phyloP scores from a whole-genome alignment of 2,888 invertebrate genomes.

The Temnothorax unifasciatus region DNA sequence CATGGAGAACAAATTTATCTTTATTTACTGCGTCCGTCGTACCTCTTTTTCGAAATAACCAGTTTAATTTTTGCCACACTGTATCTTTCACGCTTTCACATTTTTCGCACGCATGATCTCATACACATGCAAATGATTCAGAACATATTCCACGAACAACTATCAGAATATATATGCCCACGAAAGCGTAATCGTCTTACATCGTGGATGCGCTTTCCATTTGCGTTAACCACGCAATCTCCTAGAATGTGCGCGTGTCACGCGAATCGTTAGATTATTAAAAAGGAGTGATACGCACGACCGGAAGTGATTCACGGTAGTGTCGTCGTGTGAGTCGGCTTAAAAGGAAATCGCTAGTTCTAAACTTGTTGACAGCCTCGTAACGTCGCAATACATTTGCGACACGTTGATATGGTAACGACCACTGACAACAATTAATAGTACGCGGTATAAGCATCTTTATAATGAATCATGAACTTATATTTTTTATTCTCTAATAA shows the following conservation, averaged over 20 bases:
- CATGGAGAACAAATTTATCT: conserved; percentile 4
- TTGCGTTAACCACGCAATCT: conserved; percentile 39
- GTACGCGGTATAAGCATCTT: background rate
- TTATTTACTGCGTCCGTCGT: background rate
- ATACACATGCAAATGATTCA: conserved; percentile 41
- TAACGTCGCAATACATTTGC: conserved; percentile 39
- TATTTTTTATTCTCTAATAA: background rate
- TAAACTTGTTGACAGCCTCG: conserved; percentile 14
- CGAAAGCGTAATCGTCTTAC: conserved; percentile 41
- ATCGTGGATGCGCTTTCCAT: conserved; percentile 17
- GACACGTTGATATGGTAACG: background rate
- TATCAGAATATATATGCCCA: conserved; percentile 25
- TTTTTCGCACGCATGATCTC: conserved; percentile 33
- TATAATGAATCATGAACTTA: background rate
- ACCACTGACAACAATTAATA: background rate
- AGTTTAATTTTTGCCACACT: conserved; percentile 30
- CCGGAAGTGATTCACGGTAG: conserved; percentile 59
- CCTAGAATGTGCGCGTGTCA: conserved; percentile 38
- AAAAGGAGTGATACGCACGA: conserved; percentile 46
- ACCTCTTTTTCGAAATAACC: conserved; percentile 26
- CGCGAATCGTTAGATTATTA: conserved; percentile 52
- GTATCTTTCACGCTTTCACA: conserved; percentile 49
- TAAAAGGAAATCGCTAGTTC: conserved; percentile 49
- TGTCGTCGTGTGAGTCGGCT: conserved; percentile 25
- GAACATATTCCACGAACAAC: conserved; percentile 44